Percentiles rank a stretch among this genome's conserved stretches.
phyloP scores from a whole-genome alignment of 2,888 invertebrate species.

The Pammene aurita region DNA sequence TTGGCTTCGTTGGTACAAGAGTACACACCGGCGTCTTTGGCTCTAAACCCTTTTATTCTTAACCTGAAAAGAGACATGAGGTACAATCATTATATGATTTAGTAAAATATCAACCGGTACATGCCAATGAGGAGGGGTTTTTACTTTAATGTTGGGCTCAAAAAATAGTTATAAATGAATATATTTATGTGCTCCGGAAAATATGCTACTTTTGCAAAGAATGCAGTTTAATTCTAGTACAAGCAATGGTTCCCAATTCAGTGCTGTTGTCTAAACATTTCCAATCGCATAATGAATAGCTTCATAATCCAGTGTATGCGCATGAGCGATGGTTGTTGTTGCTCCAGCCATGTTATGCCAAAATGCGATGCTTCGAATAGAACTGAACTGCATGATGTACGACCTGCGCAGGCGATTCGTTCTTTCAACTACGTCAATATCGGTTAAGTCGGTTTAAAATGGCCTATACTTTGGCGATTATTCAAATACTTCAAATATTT shows the following conservation, averaged over 20 bases:
- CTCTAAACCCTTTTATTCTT: conserved; percentile 73
- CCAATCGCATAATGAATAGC: conserved; percentile 38
- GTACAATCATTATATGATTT: background rate
- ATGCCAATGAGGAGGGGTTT: no score
- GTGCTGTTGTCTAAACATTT: conserved; percentile 31
- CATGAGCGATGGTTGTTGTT: conserved; percentile 56
- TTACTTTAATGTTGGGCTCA: background rate
- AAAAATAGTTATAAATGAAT: no score
- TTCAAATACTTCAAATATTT: conserved; percentile 4
- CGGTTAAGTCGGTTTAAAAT: conserved; percentile 47
- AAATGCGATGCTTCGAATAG: conserved; percentile 55
- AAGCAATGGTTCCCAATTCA: background rate
- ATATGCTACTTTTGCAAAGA: background rate
- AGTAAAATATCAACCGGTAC: no score
- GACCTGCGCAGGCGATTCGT: conserved; percentile 48
- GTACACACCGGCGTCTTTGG: conserved; percentile 76
- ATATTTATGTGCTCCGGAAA: background rate
- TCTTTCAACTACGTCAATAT: conserved; percentile 53
- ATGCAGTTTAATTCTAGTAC: conserved; percentile 8
- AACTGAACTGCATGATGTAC: conserved; percentile 55
- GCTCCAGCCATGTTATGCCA: conserved; percentile 58
- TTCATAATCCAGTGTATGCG: conserved; percentile 41
- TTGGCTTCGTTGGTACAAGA: conserved; percentile 69
- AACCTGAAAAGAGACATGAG: conserved; percentile 60
- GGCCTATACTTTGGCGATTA: background rate